Evolutionary conservation across 2,797 vertebrate species (phyloP).

Genomic region (Odontamblyopus rebecca): DNA sequence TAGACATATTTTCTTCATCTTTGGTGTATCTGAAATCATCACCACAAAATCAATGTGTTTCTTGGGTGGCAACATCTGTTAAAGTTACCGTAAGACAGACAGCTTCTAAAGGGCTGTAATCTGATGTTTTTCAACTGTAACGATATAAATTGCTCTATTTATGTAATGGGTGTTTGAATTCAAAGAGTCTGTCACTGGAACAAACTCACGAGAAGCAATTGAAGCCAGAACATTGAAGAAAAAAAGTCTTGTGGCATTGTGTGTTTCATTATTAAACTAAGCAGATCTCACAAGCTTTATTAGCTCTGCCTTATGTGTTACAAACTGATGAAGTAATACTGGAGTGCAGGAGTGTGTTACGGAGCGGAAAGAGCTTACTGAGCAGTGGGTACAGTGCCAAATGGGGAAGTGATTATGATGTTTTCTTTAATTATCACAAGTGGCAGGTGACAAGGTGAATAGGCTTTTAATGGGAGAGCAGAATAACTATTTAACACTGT

Average conservation of each 20-base stretch:
- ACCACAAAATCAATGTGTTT: constrained; percentile 27
- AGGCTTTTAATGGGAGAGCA: constrained; percentile 64
- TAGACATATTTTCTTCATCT: constrained; percentile 22
- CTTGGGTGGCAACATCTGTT: constrained; percentile 21
- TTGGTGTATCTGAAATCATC: constrained; percentile 41
- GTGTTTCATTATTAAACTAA: constrained; percentile 8
- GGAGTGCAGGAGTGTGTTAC: constrained; percentile 7
- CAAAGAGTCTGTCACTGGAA: not conserved
- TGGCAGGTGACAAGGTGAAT: constrained; percentile 76
- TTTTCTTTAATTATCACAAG: constrained; percentile 74
- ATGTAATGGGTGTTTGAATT: constrained; percentile 1
- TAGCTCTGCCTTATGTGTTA: constrained; percentile 10
- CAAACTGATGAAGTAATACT: not conserved
- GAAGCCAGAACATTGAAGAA: not conserved
- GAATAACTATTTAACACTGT: constrained; percentile 62
- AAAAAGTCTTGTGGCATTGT: not conserved
- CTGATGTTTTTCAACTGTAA: not conserved
- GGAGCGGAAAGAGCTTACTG: not conserved
- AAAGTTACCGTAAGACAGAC: constrained; percentile 11
- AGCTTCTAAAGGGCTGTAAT: constrained; percentile 20
- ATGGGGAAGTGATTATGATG: constrained; percentile 69
- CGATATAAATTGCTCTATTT: constrained; percentile 5
- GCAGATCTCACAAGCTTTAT: constrained; percentile 3
- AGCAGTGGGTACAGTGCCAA: constrained; percentile 26
- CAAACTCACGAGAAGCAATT: not conserved